These are phyloP conservation scores for Muscina levida DNA, from an alignment of 2,888 invertebrate genomes.

Conservation along the genomic window DNA sequence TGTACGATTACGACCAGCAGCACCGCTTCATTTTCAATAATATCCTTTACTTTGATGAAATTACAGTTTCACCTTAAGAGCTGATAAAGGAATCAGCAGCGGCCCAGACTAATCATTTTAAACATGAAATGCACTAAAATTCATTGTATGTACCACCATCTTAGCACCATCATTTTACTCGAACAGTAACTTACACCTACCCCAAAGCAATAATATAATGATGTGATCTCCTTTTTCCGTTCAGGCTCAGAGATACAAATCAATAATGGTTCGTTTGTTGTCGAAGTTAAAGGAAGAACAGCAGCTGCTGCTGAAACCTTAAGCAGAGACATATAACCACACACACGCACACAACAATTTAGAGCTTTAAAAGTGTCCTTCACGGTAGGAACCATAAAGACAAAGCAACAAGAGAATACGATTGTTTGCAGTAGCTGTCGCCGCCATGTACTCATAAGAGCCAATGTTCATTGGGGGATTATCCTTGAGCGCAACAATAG, in stretches of 20 bases:
- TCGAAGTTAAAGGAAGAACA: neutral
- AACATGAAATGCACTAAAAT: conserved; percentile 41
- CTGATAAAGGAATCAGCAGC: too few relatives aligned
- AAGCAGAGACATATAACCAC: neutral
- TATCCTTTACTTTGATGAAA: neutral
- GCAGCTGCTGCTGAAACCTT: conserved; percentile 25
- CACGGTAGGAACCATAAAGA: neutral
- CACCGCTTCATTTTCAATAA: neutral
- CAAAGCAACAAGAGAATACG: neutral
- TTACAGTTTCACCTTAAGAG: neutral
- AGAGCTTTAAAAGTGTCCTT: neutral
- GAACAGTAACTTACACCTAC: conserved; percentile 38
- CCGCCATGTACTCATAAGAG: too few relatives aligned
- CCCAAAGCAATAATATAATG: conserved; percentile 50
- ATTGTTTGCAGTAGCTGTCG: neutral
- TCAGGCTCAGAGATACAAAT: neutral
- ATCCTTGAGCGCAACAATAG: conserved; percentile 10
- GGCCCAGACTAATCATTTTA: conserved; percentile 38
- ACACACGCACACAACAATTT: neutral
- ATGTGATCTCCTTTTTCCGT: neutral
- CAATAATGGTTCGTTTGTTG: neutral
- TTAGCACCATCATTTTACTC: neutral
- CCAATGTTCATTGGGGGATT: conserved; percentile 14
- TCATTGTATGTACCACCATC: too few relatives aligned
- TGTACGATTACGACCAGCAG: too few relatives aligned